Conservation (phyloP, 2,888 invertebrate genomes). For the Leptinotarsa tumamoca region DNA sequence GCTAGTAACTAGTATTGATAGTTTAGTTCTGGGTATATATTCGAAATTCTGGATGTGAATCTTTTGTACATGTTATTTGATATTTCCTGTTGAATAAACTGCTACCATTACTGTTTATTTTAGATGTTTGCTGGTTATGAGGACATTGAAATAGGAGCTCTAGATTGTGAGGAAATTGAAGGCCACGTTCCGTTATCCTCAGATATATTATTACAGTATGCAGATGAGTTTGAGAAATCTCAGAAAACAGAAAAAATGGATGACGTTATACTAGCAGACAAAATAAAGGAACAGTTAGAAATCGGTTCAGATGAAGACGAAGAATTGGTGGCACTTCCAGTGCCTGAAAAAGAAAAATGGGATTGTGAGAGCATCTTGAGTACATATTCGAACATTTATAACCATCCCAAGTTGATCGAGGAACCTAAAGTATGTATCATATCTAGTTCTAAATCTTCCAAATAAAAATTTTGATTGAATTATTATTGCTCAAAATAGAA, state of each 20-base stretch:
- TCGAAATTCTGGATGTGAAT: conserved; percentile 13
- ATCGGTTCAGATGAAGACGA: conserved; percentile 66
- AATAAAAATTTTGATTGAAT: neutral
- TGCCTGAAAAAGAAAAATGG: conserved; percentile 80
- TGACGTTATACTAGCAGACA: conserved; percentile 62
- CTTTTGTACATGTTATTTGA: no score
- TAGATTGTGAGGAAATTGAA: conserved; percentile 92
- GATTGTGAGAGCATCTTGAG: conserved; percentile 93
- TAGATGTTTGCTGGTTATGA: conserved; percentile 86
- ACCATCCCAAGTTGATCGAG: conserved; percentile 89
- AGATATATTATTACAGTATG: conserved; percentile 77
- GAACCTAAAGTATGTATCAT: conserved; percentile 73
- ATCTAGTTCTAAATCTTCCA: neutral
- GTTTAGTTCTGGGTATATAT: neutral
- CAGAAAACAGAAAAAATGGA: conserved; percentile 70
- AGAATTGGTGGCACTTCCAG: conserved; percentile 72
- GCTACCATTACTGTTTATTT: conserved; percentile 43
- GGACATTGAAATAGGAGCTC: conserved; percentile 87
- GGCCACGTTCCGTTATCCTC: conserved; percentile 79
- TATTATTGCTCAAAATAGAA: no score
- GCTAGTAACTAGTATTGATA: no score
- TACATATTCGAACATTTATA: conserved; percentile 91
- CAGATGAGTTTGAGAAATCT: conserved; percentile 80
- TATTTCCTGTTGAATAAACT: no score
- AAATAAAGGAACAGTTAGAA: conserved; percentile 56